A percentile compares a stretch with the other conserved stretches of the same genome.
Evolutionary conservation across 2,888 invertebrate genomes (phyloP).

Genomic region (Phyllotreta cruciferae): DNA sequence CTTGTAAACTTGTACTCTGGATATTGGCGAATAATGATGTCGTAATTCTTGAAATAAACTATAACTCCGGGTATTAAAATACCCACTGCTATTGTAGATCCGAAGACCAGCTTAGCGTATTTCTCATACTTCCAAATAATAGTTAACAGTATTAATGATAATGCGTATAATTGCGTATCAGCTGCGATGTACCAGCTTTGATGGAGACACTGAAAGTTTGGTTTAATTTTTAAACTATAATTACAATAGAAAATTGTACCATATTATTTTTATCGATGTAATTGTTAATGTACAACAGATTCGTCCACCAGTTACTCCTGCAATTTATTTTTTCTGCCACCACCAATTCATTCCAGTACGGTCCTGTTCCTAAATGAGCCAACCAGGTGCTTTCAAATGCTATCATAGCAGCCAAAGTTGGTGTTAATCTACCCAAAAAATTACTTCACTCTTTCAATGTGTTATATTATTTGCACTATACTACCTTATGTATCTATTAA

Average conservation of each 20-base stretch:
- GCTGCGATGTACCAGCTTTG: constrained; percentile 56
- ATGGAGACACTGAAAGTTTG: constrained; percentile 51
- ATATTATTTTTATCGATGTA: constrained; percentile 46
- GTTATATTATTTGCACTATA: neutral
- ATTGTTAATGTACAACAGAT: constrained; percentile 52
- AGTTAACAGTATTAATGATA: constrained; percentile 47
- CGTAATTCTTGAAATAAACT: constrained; percentile 49
- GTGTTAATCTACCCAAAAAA: constrained; percentile 39
- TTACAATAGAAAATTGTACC: constrained; percentile 37
- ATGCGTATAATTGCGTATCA: constrained; percentile 53
- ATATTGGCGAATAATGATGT: constrained; percentile 48
- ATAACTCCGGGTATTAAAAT: constrained; percentile 47
- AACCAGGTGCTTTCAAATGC: constrained; percentile 41
- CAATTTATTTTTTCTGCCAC: constrained; percentile 48
- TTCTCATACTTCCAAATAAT: constrained; percentile 46
- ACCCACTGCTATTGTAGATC: constrained; percentile 42
- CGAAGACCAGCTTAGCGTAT: constrained; percentile 37
- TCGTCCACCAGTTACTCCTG: constrained; percentile 51
- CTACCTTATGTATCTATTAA: constrained; percentile 52
- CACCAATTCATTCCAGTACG: constrained; percentile 47
- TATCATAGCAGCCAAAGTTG: constrained; percentile 38
- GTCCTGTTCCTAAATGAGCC: constrained; percentile 45
- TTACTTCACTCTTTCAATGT: constrained; percentile 8
- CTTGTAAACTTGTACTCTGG: constrained; percentile 45
- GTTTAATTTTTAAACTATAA: constrained; percentile 7